Base-by-base conservation (phyloP, 30 jellyfish, hydroid and myxozoan genomes). In the Phacellophora camtschatica region DNA sequence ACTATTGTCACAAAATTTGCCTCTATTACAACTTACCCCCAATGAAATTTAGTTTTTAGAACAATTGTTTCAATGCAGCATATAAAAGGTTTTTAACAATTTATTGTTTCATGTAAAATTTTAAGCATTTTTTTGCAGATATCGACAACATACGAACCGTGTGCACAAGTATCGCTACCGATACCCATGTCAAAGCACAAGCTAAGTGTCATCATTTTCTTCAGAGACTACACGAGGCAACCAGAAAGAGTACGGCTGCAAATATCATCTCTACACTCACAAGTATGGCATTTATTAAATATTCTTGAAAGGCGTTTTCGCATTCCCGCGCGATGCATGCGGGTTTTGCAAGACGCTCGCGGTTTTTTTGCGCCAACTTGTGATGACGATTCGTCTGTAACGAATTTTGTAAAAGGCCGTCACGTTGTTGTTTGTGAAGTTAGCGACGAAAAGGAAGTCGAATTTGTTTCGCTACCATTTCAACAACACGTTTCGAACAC, bases 141-240 rank as follows among this genome's bases (percentile, higher is more conserved):
- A 24, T 93, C 99, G 16, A 43, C 83, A 11, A 66, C 96, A 16
- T 86, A 72, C 63, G 99, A 93, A 43, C 95, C 97, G 1, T 93
- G 95, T 53, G 99, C 96, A 13, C 99, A 93, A 42, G 71, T 93
- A 22, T 93, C 99, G 25, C 89, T 93, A 7, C 99, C 99, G 16
- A 86, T 93, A 33, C 88, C 97, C 2, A 76, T 95, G 84, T 66
- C 80, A n/a, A 93, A 70, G 53, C 59, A 58, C 12, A 28, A 37
- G 5, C 57, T 86, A 39, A 57, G 63, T 1, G 90, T 93, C 42
- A 51, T 88, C 15, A 78, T 93, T 20, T 86, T 85, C 66, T 71
- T 84, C 10, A 67, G 81, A 33, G 96, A 85, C 29, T 80, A 30
- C 25, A 27, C 80, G 12, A 51, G 71, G 54, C 78, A 25, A 57